Percentiles rank a stretch among this genome's conserved stretches.
Conservation (phyloP, 1,140 invertebrate species). For the Cyrtorhinus lividipennis region DNA sequence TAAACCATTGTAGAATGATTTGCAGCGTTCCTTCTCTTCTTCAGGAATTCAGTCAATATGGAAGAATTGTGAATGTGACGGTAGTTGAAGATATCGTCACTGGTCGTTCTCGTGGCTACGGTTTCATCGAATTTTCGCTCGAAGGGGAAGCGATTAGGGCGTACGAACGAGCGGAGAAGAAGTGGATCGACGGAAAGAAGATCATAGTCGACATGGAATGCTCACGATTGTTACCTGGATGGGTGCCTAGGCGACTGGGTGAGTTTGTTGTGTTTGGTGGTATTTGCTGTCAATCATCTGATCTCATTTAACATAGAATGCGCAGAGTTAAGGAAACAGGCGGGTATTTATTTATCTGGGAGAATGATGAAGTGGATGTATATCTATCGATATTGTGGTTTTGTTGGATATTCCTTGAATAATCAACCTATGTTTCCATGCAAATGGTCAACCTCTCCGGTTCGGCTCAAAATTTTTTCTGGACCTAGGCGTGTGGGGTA, state of each 20-base stretch:
- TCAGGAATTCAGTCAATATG: constrained; percentile 49
- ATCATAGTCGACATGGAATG: constrained; percentile 41
- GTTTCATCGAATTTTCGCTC: constrained; percentile 65
- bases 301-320: neutral
- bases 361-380: too few species aligned
- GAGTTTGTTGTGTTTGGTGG: constrained; percentile 14
- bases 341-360: neutral
- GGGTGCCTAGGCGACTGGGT: constrained; percentile 69
- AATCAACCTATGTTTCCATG: too few species aligned
- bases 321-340: neutral
- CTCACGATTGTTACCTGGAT: constrained; percentile 46
- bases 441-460: too few species aligned
- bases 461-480: too few species aligned
- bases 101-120: constrained; percentile 66
- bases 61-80: constrained; percentile 47
- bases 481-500: too few species aligned
- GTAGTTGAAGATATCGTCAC: constrained; percentile 69
- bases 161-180: constrained; percentile 39
- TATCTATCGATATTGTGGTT: too few species aligned
- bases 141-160: constrained; percentile 44
- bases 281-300: neutral
- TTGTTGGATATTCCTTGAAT: too few species aligned
- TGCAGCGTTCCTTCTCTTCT: neutral
- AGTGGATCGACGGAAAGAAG: constrained; percentile 48
- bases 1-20: too few species aligned